phyloP scores from a whole-genome alignment of 2,797 vertebrate genomes.

The Bradypodion ventrale region DNA sequence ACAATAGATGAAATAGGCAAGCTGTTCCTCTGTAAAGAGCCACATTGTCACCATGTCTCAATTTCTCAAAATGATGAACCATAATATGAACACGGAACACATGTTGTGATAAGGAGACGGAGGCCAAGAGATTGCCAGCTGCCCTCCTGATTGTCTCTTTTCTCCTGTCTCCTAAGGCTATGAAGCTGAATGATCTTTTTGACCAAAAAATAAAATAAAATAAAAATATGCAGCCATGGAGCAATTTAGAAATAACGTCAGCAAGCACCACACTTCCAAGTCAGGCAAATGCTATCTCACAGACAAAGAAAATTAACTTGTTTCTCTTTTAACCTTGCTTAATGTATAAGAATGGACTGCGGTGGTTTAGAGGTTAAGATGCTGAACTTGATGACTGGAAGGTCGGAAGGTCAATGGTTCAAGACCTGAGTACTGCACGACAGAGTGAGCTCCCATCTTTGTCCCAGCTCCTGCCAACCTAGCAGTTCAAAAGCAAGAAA shows the following conservation, averaged over 20 bases:
- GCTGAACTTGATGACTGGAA: too few relatives aligned
- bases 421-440: too few relatives aligned
- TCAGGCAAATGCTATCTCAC: background rate
- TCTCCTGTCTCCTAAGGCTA: constrained; percentile 42
- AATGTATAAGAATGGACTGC: background rate
- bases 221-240: constrained; percentile 24
- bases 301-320: background rate
- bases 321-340: background rate
- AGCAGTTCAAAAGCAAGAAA: too few relatives aligned
- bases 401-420: too few relatives aligned
- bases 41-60: constrained; percentile 17
- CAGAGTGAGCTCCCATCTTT: too few relatives aligned
- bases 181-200: background rate
- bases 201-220: constrained; percentile 19
- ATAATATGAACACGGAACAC: constrained; percentile 26
- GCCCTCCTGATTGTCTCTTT: constrained; percentile 18
- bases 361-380: too few relatives aligned
- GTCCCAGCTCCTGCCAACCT: too few relatives aligned
- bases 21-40: constrained; percentile 50
- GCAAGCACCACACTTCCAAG: background rate
- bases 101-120: constrained; percentile 24
- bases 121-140: constrained; percentile 42
- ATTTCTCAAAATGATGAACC: constrained; percentile 47
- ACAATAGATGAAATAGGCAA: constrained; percentile 58
- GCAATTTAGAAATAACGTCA: background rate